phyloP scores from a whole-genome alignment of 1,140 invertebrate genomes.

The Condylostylus longicornis region DNA sequence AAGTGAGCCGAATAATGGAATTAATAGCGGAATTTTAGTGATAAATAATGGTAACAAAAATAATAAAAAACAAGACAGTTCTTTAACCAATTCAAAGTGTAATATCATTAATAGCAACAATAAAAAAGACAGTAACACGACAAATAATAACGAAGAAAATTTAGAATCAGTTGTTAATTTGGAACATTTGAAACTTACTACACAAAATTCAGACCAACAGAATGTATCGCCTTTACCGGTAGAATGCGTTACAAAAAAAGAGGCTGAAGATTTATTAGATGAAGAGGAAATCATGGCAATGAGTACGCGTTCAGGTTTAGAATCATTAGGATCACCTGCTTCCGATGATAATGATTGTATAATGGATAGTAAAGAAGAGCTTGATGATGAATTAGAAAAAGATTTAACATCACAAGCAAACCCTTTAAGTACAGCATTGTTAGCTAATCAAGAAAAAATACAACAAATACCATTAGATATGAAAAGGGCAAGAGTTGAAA shows the following conservation, averaged over 20 bases:
- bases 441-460: conserved; percentile 31
- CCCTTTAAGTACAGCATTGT: conserved; percentile 20
- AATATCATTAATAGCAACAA: neutral
- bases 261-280: conserved; percentile 27
- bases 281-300: conserved; percentile 26
- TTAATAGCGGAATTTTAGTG: too few species aligned
- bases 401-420: conserved; percentile 34
- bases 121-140: neutral
- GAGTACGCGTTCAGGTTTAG: conserved; percentile 26
- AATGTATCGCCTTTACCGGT: neutral
- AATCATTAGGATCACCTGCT: conserved; percentile 49
- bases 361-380: conserved; percentile 48
- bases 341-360: conserved; percentile 41
- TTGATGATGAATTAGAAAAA: conserved; percentile 41
- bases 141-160: neutral
- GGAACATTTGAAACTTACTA: neutral
- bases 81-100: too few species aligned
- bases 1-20: too few species aligned
- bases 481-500: conserved; percentile 84
- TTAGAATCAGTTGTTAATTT: neutral
- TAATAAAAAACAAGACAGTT: too few species aligned
- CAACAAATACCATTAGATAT: conserved; percentile 46
- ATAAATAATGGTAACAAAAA: too few species aligned
- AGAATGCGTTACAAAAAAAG: conserved; percentile 22
- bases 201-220: neutral